phyloP scores from a whole-genome alignment of 2,797 vertebrate genomes.

The Sebastes itinus region DNA sequence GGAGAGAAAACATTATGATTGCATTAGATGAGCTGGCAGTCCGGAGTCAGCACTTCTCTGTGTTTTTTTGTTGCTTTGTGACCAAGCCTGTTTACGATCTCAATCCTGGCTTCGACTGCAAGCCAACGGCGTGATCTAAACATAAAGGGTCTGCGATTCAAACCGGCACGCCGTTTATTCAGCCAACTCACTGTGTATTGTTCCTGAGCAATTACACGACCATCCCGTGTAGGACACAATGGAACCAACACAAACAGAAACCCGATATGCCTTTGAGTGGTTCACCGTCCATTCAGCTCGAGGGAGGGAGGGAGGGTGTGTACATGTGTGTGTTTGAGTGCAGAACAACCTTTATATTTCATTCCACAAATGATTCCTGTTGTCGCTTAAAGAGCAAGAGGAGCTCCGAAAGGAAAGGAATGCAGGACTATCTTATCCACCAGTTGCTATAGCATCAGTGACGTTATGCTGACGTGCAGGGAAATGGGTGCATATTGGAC shows the following conservation, averaged over 20 bases:
- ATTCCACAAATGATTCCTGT: constrained; percentile 9
- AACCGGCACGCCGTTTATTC: constrained; percentile 21
- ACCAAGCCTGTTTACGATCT: constrained; percentile 20
- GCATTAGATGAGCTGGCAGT: constrained; percentile 48
- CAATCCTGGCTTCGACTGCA: not conserved
- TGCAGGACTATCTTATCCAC: constrained; percentile 60
- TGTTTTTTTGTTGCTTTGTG: constrained; percentile 22
- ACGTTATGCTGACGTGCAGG: constrained; percentile 53
- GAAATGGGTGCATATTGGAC: constrained; percentile 42
- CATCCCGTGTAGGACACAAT: constrained; percentile 50
- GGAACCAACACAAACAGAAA: constrained; percentile 67
- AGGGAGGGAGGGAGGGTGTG: not conserved
- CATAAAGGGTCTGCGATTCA: constrained; percentile 19
- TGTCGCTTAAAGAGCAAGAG: constrained; percentile 1
- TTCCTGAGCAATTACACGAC: constrained; percentile 52
- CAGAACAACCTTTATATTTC: constrained; percentile 17
- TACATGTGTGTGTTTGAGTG: not conserved
- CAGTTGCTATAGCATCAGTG: constrained; percentile 42
- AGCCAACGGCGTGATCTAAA: constrained; percentile 22
- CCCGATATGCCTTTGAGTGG: constrained; percentile 40
- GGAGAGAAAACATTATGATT: constrained; percentile 47
- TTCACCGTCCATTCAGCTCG: constrained; percentile 42
- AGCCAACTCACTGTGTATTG: constrained; percentile 49
- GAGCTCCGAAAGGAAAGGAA: constrained; percentile 49
- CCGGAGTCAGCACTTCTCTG: constrained; percentile 37